Base-by-base conservation (phyloP, 2,797 vertebrate genomes). In the Epinephelus coioides region DNA sequence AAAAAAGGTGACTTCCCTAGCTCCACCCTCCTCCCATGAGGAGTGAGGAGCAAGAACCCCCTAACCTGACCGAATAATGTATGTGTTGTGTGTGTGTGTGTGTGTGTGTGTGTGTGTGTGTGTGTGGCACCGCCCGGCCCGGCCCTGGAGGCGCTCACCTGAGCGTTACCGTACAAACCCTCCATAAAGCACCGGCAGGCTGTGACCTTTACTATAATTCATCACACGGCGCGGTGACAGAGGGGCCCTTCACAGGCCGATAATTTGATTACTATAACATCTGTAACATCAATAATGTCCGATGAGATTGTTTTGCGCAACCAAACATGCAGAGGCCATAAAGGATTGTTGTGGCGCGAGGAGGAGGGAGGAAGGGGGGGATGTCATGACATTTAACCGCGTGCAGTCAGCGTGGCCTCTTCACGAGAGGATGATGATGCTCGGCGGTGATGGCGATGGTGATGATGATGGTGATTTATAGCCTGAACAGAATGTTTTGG, bases 241-340 rank as follows among this genome's bases (percentile, higher is more conserved):
- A 82, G 92, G 91, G 92, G 93, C 92, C 93, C 93, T 95, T 95
- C 95, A 95, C 95, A 94, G 85, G 91, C 93, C 91, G 90, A 93
- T 95, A 95, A 95, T 95, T 94, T 95, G 94, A 96, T 96, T 94
- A 96, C 94, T 91, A 87, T 91, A 95, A 95, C 95, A 96, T 95
- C 94, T 95, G 94, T 95, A 95, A 95, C 95, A 95, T 95, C 95
- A 94, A 95, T 95, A 95, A 94, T 91, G 91, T 94, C 93, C 91
- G 92, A 92, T 93, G 92, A 94, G 93, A 95, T 95, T 95, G 95
- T 95, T 95, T 95, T 94, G 94, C 91, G 91, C 94, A 94, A 88
- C 92, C 94, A 94, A 94, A 95, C 94, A 95, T 94, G 94, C 89
- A 93, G 91, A 90, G 88, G 88, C 93, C 89, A 90, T 95, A 95